Evolutionary conservation across 1,140 invertebrate genomes (phyloP), one percentile per base, ranked within the genome.

Genomic region (Ditylenchus dipsaci): DNA sequence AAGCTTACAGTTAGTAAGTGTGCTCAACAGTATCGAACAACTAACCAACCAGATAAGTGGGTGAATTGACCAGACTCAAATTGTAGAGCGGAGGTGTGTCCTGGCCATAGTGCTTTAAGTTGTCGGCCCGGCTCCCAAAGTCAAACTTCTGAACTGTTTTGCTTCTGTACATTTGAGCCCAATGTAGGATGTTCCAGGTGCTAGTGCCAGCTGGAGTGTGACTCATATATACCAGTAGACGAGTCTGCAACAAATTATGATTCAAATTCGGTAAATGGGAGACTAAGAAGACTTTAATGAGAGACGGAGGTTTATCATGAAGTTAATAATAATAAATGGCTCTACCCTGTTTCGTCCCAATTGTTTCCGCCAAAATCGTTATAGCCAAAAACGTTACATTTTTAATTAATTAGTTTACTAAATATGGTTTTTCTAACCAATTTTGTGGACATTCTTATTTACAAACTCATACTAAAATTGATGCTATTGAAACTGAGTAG

Each of bases 31-130:
- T n/a, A n/a, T n/a, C 33, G 11, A 38, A 5, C 33, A 3, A 38
- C 11, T 3, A 38, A 38, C 33, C 33, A 38, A 38, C 33, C 11
- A 81, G 68, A 61, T 75, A 80, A 19, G 68, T 72, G 13, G 76
- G 73, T 1, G 67, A 60, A 11, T 65, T 56, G 13, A 81, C 72
- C 11, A 65, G 53, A n/a, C 63, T 65, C 21, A 81, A 49, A 60
- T 81, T 75, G 56, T 82, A 81, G 15, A 73, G 62, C 47, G 79
- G 79, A 15, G 79, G 80, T 1, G 53, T 65, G 9, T 66, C 45
- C 67, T 79, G 63, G 65, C 74, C 74, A 66, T 76, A 76, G 30
- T 74, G 71, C 59, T 75, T 23, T 15, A 29, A 5, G 57, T 76
- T 76, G 17, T 56, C 58, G 17, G 15, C 38, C 59, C 27, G 15